phyloP scores from a whole-genome alignment of 2,797 vertebrate species.

The Eulemur rubriventer region DNA sequence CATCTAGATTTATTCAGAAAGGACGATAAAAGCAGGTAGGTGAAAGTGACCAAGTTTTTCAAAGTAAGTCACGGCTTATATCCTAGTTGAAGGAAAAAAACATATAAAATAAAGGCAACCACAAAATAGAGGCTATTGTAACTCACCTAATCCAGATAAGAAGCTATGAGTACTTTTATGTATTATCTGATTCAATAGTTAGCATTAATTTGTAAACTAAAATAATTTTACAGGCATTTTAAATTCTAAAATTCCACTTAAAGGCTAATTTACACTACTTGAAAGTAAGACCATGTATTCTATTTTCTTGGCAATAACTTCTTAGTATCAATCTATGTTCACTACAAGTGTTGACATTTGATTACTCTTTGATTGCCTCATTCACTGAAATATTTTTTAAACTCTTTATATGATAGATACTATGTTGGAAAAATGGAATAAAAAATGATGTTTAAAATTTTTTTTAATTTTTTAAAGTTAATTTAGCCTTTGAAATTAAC shows the following conservation, averaged over 20 bases:
- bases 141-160: not conserved
- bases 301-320: not conserved
- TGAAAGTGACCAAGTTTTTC: not conserved
- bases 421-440: not conserved
- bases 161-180: not conserved
- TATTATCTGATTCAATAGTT: not conserved
- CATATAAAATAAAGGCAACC: not conserved
- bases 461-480: not conserved
- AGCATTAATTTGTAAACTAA: not conserved
- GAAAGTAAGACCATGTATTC: not conserved
- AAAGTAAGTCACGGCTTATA: not conserved
- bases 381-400: not conserved
- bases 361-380: not conserved
- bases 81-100: not conserved
- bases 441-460: not conserved
- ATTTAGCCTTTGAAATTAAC: not conserved
- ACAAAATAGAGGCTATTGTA: not conserved
- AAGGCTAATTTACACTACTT: not conserved
- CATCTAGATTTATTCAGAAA: not conserved
- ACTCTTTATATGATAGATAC: not conserved
- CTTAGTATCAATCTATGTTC: not conserved
- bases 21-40: not conserved
- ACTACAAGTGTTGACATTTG: not conserved
- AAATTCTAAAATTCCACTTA: slow-evolving; percentile 39
- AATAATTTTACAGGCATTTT: not conserved